phyloP scores from a whole-genome alignment of 2,797 vertebrate genomes.

The Fistularia commersonii region DNA sequence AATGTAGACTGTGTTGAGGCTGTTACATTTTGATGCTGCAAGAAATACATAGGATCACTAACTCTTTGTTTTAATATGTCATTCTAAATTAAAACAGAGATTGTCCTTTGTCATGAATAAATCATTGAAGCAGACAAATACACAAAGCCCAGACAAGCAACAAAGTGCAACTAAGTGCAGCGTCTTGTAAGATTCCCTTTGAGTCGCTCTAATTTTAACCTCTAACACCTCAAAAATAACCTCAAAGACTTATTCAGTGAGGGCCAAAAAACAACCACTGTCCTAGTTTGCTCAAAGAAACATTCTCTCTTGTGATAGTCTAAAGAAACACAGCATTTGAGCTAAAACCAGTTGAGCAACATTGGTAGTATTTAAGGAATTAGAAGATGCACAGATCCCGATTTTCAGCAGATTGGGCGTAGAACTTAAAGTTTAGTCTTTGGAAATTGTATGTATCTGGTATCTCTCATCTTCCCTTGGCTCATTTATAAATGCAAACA shows the following conservation, averaged over 20 bases:
- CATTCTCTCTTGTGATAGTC: constrained; percentile 27
- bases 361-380: constrained; percentile 57
- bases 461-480: constrained; percentile 7
- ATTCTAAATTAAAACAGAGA: background rate
- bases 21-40: constrained; percentile 15
- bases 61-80: constrained; percentile 1
- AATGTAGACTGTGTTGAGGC: constrained; percentile 22
- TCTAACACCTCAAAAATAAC: constrained; percentile 25
- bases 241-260: constrained; percentile 29
- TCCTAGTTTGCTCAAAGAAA: constrained; percentile 43
- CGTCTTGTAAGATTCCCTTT: constrained; percentile 1
- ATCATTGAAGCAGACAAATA: background rate
- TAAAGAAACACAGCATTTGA: constrained; percentile 43
- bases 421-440: constrained; percentile 19
- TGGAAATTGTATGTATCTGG: background rate
- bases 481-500: constrained; percentile 3
- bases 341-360: constrained; percentile 56
- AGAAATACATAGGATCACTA: too few species aligned
- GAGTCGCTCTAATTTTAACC: constrained; percentile 30
- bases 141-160: constrained; percentile 11
- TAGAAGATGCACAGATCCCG: constrained; percentile 13
- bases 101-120: too few species aligned
- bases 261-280: constrained; percentile 23
- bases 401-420: constrained; percentile 11
- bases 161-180: constrained; percentile 9